A percentile compares a stretch with the other conserved stretches of the same genome.
Evolutionary conservation across 1,140 invertebrate genomes (phyloP).

Genomic region (Drosophila hydei): DNA sequence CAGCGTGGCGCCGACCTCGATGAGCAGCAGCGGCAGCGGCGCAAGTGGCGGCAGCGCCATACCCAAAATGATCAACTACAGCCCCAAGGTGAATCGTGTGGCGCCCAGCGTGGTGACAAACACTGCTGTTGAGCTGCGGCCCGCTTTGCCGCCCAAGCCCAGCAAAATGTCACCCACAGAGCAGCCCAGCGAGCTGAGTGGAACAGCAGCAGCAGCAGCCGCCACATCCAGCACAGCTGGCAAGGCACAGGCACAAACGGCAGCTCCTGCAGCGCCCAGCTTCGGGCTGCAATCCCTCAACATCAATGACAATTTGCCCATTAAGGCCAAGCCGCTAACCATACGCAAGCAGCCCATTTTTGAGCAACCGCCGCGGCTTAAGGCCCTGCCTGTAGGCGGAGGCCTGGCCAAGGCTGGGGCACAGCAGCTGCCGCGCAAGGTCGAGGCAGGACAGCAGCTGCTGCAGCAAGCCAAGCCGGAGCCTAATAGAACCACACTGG

Average conservation of each 20-base stretch:
- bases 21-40: conserved; percentile 85
- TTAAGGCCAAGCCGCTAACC: conserved; percentile 91
- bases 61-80: conserved; percentile 89
- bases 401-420: conserved; percentile 46
- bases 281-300: conserved; percentile 75
- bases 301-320: conserved; percentile 85
- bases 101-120: conserved; percentile 75
- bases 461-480: conserved; percentile 21
- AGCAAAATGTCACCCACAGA: conserved; percentile 81
- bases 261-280: conserved; percentile 68
- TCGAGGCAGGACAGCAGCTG: conserved; percentile 86
- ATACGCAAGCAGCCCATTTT: conserved; percentile 90
- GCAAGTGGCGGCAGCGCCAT: conserved; percentile 85
- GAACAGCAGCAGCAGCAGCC: conserved; percentile 4
- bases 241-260: conserved; percentile 15
- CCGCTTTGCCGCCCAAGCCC: conserved; percentile 90
- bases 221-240: background rate
- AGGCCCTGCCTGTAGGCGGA: conserved; percentile 80
- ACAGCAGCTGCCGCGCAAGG: conserved; percentile 88
- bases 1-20: conserved; percentile 91
- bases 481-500: conserved; percentile 26
- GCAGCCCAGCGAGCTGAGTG: conserved; percentile 22
- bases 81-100: conserved; percentile 81
- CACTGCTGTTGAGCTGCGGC: conserved; percentile 81
- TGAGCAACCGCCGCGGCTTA: conserved; percentile 90